Evolutionary conservation across 2,888 invertebrate genomes (phyloP).

Genomic region (Autographa pulchrina): DNA sequence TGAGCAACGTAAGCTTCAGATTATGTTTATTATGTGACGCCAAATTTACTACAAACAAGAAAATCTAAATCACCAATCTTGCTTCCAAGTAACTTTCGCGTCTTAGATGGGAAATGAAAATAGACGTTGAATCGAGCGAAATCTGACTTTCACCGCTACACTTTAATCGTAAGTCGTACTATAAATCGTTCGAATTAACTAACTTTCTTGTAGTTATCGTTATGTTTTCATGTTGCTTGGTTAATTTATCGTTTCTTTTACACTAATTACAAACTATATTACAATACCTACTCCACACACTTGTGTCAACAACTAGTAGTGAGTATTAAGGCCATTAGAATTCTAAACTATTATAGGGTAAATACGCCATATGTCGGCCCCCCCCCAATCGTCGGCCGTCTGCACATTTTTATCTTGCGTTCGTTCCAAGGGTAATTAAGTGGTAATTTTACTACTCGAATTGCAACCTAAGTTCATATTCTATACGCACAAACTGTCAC

Average conservation of each 20-base stretch:
- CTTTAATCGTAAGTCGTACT: conserved; percentile 20
- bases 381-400: too few relatives aligned
- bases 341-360: too few relatives aligned
- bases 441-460: too few relatives aligned
- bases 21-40: conserved; percentile 53
- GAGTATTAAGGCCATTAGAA: conserved; percentile 11
- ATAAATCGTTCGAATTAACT: conserved; percentile 4
- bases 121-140: conserved; percentile 28
- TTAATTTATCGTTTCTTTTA: background rate
- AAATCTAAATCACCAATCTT: conserved; percentile 44
- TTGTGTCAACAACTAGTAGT: conserved; percentile 4
- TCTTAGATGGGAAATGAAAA: conserved; percentile 43
- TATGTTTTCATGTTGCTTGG: background rate
- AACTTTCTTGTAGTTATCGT: background rate
- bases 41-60: conserved; percentile 53
- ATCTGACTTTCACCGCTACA: conserved; percentile 43
- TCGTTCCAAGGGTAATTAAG: too few relatives aligned
- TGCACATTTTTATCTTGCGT: too few relatives aligned
- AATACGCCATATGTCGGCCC: too few relatives aligned
- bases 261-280: background rate
- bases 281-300: background rate
- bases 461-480: too few relatives aligned
- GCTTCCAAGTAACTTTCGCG: conserved; percentile 52
- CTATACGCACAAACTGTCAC: too few relatives aligned
- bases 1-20: conserved; percentile 54